Evolutionary conservation across 2,113 vertebrate species (phyloP).

Genomic region (Chaetops frenatus): DNA sequence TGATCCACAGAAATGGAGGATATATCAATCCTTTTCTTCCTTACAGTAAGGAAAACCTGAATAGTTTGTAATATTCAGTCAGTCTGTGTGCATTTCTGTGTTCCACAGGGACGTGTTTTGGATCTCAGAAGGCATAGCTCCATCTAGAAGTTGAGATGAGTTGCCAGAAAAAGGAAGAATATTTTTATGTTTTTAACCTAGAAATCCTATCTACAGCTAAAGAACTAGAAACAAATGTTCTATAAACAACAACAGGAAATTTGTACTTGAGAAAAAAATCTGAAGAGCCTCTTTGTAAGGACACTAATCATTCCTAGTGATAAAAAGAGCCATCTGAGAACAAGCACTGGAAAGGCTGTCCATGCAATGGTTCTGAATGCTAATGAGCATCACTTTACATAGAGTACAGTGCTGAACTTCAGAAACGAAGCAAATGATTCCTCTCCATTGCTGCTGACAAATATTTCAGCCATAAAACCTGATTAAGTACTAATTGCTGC

Average conservation of each 20-base stretch:
- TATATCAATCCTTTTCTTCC: not conserved
- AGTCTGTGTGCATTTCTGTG: not conserved
- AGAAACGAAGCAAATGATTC: constrained; percentile 27
- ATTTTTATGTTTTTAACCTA: not conserved
- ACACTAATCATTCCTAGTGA: not conserved
- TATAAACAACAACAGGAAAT: not conserved
- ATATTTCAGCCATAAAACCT: constrained; percentile 56
- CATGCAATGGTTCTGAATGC: not conserved
- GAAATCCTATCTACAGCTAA: not conserved
- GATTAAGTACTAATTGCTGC: constrained; percentile 58
- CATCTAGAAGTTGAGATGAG: not conserved
- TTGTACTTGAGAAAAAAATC: constrained; percentile 2
- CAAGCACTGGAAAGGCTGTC: constrained; percentile 10
- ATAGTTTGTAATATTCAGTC: not conserved
- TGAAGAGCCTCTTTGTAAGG: constrained; percentile 4
- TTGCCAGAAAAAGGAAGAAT: not conserved
- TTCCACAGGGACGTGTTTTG: not conserved
- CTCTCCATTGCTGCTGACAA: constrained; percentile 47
- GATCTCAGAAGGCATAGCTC: not conserved
- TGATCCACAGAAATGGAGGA: not conserved
- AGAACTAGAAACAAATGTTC: not conserved
- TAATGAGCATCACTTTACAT: constrained; percentile 9
- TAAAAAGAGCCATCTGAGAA: constrained; percentile 34
- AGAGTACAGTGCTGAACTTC: not conserved
- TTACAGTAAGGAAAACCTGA: not conserved